phyloP scores from a whole-genome alignment of 2,888 invertebrate species.

The Leptopilina drosophilae region DNA sequence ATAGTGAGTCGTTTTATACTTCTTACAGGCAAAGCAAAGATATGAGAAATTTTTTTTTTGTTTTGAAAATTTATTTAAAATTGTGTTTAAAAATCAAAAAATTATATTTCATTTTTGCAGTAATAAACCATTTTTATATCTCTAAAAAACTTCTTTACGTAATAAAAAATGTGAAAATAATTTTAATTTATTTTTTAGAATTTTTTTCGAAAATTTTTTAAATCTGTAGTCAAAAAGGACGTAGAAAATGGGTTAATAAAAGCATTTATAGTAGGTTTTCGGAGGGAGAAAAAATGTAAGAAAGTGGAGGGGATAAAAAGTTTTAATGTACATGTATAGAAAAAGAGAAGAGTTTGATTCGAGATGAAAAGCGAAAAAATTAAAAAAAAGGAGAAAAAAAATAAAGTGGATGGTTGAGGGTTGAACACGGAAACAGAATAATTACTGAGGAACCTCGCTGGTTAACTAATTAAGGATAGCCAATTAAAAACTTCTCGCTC shows the following conservation, averaged over 20 bases:
- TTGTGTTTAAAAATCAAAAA: no score
- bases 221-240: background rate
- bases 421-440: conserved; percentile 70
- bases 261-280: conserved; percentile 20
- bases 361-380: conserved; percentile 54
- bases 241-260: conserved; percentile 44
- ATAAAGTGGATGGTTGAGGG: conserved; percentile 41
- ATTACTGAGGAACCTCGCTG: conserved; percentile 72
- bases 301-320: conserved; percentile 35
- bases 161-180: no score
- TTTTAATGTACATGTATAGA: conserved; percentile 6
- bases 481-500: conserved; percentile 76
- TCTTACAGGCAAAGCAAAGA: no score
- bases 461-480: conserved; percentile 76
- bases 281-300: conserved; percentile 1
- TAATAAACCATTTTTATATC: no score
- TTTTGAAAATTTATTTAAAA: no score
- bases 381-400: no score
- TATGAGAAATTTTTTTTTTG: no score
- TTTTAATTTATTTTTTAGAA: no score
- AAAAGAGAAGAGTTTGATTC: conserved; percentile 10
- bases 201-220: no score
- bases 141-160: no score
- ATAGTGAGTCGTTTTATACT: no score
- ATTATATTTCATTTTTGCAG: no score